Evolutionary conservation across 2,888 invertebrate genomes (phyloP).

Genomic region (Orthonevra nobilis): DNA sequence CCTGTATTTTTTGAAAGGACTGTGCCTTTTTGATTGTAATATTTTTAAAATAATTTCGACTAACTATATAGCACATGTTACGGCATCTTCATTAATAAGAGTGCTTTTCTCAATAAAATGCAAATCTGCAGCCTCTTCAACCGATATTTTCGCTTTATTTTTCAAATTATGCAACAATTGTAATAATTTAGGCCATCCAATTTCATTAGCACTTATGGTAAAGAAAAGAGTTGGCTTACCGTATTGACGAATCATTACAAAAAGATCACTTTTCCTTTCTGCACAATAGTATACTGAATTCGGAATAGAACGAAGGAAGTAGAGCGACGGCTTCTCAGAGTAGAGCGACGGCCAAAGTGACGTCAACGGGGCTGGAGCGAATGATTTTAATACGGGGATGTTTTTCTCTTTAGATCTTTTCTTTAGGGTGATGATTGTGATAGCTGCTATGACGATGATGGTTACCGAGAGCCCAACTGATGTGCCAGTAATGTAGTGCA

Average conservation of each 20-base stretch:
- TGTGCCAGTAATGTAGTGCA: too few species aligned
- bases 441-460: too few species aligned
- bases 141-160: constrained; percentile 30
- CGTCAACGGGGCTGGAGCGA: too few species aligned
- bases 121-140: constrained; percentile 29
- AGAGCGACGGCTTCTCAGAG: too few species aligned
- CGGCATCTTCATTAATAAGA: constrained; percentile 69
- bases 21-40: constrained; percentile 8
- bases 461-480: too few species aligned
- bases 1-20: constrained; percentile 72
- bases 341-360: too few species aligned
- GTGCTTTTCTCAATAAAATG: constrained; percentile 61
- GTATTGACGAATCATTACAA: constrained; percentile 78
- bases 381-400: too few species aligned
- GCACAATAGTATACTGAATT: constrained; percentile 21
- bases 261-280: constrained; percentile 75
- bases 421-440: too few species aligned
- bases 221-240: constrained; percentile 76
- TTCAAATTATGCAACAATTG: constrained; percentile 74
- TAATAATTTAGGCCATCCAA: constrained; percentile 75
- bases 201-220: constrained; percentile 79
- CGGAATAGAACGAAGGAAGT: neutral
- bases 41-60: constrained; percentile 32
- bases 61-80: constrained; percentile 52
- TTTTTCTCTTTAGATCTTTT: too few species aligned